Evolutionary conservation across 1,140 invertebrate genomes (phyloP).

Genomic region (Forficula auricularia): DNA sequence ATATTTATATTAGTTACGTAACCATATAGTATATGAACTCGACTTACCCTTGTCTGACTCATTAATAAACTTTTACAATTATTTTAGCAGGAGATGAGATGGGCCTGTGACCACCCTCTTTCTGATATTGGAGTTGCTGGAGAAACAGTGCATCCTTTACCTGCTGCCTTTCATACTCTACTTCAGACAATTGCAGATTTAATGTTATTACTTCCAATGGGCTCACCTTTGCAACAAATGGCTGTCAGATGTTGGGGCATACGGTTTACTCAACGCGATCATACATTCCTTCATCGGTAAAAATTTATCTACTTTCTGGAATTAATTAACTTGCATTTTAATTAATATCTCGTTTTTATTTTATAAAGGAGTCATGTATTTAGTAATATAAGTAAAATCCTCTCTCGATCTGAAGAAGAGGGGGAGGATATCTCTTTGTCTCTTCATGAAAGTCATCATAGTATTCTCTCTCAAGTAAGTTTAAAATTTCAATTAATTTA

Average conservation of each 20-base stretch:
- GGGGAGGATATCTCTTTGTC: conserved; percentile 36
- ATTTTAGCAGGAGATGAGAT: conserved; percentile 34
- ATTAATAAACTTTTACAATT: too few relatives aligned
- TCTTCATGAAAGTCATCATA: conserved; percentile 41
- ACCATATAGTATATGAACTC: too few relatives aligned
- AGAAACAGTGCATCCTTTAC: conserved; percentile 57
- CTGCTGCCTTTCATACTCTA: conserved; percentile 68
- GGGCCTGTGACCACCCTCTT: conserved; percentile 61
- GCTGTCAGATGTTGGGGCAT: conserved; percentile 87
- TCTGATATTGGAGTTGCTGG: conserved; percentile 64
- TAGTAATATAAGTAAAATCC: conserved; percentile 88
- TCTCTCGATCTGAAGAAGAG: conserved; percentile 79
- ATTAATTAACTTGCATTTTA: neutral
- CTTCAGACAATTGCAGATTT: conserved; percentile 83
- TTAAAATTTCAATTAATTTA: too few relatives aligned
- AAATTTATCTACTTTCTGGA: neutral
- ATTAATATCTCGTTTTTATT: conserved; percentile 4
- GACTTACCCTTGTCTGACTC: too few relatives aligned
- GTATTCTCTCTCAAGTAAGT: conserved; percentile 22
- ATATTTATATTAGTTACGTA: too few relatives aligned
- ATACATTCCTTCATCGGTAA: conserved; percentile 77
- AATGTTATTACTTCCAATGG: conserved; percentile 73
- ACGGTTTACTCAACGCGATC: conserved; percentile 70
- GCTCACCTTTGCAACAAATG: conserved; percentile 75
- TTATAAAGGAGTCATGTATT: conserved; percentile 65